Evolutionary conservation across 1,140 invertebrate species (phyloP).

Genomic region (Zophobas morio): DNA sequence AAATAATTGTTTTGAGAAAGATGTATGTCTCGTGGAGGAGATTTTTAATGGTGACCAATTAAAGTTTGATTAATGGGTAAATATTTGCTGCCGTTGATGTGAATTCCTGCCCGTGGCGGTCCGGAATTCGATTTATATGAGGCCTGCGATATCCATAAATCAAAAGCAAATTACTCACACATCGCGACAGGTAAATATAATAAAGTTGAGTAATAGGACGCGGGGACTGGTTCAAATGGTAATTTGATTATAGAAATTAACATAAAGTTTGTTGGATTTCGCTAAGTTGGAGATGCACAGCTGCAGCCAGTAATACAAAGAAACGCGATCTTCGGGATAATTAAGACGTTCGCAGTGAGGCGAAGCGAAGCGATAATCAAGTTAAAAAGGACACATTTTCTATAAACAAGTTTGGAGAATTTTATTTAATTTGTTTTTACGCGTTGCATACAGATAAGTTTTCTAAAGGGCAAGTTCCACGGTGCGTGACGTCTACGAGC

Average conservation of each 20-base stretch:
- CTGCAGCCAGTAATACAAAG: no score
- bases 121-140: conserved; percentile 8
- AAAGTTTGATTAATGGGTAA: conserved; percentile 3
- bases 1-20: neutral
- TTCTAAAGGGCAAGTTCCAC: no score
- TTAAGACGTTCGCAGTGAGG: no score
- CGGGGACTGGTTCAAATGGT: neutral
- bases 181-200: conserved; percentile 16
- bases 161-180: conserved; percentile 1
- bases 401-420: no score
- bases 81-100: neutral
- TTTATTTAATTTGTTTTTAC: no score
- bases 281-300: no score
- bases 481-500: no score
- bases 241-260: neutral
- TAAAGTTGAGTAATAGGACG: conserved; percentile 1
- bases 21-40: neutral
- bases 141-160: conserved; percentile 2
- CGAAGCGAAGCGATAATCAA: no score
- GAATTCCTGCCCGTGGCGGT: neutral
- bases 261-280: neutral
- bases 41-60: neutral
- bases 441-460: no score
- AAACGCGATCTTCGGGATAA: no score
- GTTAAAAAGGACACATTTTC: no score